These are phyloP conservation scores for Entomobrya proxima DNA, from an alignment of 2,888 invertebrate species.

Conservation along the genomic window DNA sequence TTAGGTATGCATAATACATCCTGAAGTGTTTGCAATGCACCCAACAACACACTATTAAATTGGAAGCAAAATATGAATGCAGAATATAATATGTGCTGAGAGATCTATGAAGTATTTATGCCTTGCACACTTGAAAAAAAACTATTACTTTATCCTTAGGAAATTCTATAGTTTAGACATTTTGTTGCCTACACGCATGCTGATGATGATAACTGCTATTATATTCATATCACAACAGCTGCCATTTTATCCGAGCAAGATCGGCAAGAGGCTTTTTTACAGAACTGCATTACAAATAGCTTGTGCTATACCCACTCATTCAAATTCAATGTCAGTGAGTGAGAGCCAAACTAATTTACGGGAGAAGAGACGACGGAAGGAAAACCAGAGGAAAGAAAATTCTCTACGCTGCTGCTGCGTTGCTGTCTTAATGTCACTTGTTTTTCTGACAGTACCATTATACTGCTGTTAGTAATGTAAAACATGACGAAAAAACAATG, in stretches of 20 bases:
- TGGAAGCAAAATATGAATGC: slow-evolving; percentile 13
- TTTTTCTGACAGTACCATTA: slow-evolving; percentile 24
- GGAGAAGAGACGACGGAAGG: slow-evolving; percentile 36
- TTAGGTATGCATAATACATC: background rate
- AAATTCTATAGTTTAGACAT: too few species aligned
- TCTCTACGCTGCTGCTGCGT: background rate
- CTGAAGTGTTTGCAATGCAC: background rate
- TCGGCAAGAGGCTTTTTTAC: background rate
- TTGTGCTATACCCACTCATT: background rate
- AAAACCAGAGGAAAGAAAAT: slow-evolving; percentile 16
- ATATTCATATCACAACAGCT: slow-evolving; percentile 38
- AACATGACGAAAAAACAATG: background rate
- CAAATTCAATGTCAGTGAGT: slow-evolving; percentile 26
- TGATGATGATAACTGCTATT: background rate
- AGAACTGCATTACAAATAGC: slow-evolving; percentile 16
- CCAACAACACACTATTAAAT: background rate
- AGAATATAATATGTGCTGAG: background rate
- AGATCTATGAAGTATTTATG: slow-evolving; percentile 26
- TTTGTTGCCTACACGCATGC: background rate
- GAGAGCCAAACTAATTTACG: slow-evolving; percentile 24
- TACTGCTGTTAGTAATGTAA: background rate
- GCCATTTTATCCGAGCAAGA: slow-evolving; percentile 15
- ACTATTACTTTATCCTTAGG: slow-evolving; percentile 6
- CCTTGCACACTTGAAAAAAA: background rate
- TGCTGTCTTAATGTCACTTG: slow-evolving; percentile 4